A percentile compares a stretch with the other conserved stretches of the same genome.
Conservation (phyloP, 1,140 invertebrate genomes). For the Wasmannia auropunctata region DNA sequence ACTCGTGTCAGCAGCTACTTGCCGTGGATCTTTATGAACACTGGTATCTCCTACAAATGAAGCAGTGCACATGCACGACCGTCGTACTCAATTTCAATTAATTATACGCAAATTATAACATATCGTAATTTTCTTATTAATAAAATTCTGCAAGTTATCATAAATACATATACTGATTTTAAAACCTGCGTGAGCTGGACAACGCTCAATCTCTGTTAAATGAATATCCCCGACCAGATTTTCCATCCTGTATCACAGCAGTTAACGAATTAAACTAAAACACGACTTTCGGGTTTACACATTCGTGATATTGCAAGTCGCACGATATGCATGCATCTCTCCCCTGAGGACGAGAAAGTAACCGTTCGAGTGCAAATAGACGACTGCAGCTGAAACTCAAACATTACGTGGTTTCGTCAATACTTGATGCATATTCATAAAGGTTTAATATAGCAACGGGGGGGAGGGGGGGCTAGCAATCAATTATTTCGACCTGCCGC, state of each 20-base stretch:
- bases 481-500: conserved; percentile 54
- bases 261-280: conserved; percentile 25
- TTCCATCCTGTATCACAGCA: background rate
- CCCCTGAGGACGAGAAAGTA: conserved; percentile 18
- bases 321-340: background rate
- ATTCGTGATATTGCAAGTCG: background rate
- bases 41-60: conserved; percentile 39
- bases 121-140: background rate
- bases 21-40: conserved; percentile 83
- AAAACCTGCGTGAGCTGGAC: background rate
- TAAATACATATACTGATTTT: background rate
- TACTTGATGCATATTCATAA: conserved; percentile 58
- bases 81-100: background rate
- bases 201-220: background rate
- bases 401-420: conserved; percentile 40
- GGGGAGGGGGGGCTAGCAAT: no score
- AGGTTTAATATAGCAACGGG: conserved; percentile 53
- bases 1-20: conserved; percentile 88
- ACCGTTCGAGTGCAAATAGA: conserved; percentile 4
- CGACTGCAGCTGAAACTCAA: conserved; percentile 34
- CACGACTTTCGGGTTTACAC: background rate
- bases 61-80: no score
- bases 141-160: background rate
- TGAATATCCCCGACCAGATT: background rate
- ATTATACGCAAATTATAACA: background rate